Base-by-base conservation (phyloP, 2,113 vertebrate genomes). In the Mola mola region DNA sequence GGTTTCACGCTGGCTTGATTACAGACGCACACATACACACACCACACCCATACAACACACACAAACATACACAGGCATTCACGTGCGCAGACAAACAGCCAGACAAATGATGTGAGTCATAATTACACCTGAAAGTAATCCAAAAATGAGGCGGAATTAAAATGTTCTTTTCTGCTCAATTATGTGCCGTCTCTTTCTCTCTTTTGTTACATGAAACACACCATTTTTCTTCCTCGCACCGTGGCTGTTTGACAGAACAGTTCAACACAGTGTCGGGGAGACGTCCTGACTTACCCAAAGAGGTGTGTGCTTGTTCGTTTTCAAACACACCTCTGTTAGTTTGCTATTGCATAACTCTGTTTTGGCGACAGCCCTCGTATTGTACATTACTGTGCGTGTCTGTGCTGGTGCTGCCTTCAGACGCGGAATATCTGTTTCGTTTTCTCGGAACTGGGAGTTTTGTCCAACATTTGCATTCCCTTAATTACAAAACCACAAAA, bases 61-160 rank as follows among this genome's bases (percentile, higher is more conserved):
- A 50, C 34, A 42, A 11, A 34, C n/a, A n/a, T 15, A 31, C 4
- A 19, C 21, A 34, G 3, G 12, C 47, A 51, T 17, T 29, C 25
- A 37, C 44, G 59, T 29, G 50, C 28, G 42, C 21, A 65, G 17
- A 60, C 51, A 49, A 16, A 59, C 17, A 34, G 11, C 8, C 24
- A 43, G 17, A 42, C 26, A 1, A n/a, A n/a, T 11, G 31, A 60
- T n/a, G 43, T 67, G 71, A 52, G 64, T 66, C 44, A 44, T 59
- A 61, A 75, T 69, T 78, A 64, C 66, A 66, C 36, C 52, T 38
- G 13, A 75, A 48, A 67, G 49, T 55, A 70, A 78, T 66, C 55
- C 76, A 49, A 31, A 83, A 82, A 73, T 73, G 15, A 78, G 61
- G 25, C 42, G 38, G 48, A 53, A 68, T 67, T 61, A 50, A 53